phyloP scores from a whole-genome alignment of 2,113 vertebrate species.

The Neopipo cinnamomea region DNA sequence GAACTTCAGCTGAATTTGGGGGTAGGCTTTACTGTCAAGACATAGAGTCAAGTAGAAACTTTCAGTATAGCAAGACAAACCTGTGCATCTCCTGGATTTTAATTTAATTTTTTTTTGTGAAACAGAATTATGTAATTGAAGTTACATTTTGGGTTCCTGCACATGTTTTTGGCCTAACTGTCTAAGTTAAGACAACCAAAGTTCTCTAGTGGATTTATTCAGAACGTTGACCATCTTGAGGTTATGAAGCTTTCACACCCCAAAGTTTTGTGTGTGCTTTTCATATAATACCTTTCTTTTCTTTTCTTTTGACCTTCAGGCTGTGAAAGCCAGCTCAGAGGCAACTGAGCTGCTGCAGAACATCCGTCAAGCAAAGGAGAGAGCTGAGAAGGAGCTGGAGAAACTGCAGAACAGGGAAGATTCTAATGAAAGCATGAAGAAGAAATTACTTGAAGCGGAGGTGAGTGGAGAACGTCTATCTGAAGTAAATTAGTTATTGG shows the following conservation, averaged over 20 bases:
- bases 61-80: background rate
- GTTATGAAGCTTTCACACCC: background rate
- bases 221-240: background rate
- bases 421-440: constrained; percentile 91
- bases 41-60: background rate
- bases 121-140: background rate
- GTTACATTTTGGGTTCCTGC: background rate
- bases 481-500: background rate
- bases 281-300: background rate
- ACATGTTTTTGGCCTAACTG: background rate
- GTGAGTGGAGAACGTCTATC: constrained; percentile 64
- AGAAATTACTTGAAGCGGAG: constrained; percentile 92
- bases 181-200: background rate
- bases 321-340: constrained; percentile 90
- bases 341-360: constrained; percentile 94
- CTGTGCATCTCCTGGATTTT: background rate
- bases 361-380: constrained; percentile 91
- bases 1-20: background rate
- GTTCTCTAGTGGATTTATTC: background rate
- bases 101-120: background rate
- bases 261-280: background rate
- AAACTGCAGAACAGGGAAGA: constrained; percentile 91
- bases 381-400: constrained; percentile 91
- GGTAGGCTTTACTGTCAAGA: background rate
- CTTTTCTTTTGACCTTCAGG: constrained; percentile 63